phyloP scores from a whole-genome alignment of 2,113 vertebrate species.

The Anhinga rufa region DNA sequence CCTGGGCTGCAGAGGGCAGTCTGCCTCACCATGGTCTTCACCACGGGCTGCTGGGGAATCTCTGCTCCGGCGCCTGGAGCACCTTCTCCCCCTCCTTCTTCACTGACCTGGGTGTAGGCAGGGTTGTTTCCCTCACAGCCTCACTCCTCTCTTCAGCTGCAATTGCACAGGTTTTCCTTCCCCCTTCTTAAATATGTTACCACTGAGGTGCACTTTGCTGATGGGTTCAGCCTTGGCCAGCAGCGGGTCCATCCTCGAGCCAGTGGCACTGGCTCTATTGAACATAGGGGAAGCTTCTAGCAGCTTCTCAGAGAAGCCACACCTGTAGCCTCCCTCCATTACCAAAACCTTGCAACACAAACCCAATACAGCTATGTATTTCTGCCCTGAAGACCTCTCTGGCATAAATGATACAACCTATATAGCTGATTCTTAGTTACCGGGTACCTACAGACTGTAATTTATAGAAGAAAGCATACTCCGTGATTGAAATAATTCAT shows the following conservation, averaged over 20 bases:
- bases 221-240: neutral
- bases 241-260: fast-evolving
- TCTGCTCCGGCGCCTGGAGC: neutral
- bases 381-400: slow-evolving; percentile 31
- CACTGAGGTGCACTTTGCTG: fast-evolving
- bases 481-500: slow-evolving; percentile 24
- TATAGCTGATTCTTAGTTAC: neutral
- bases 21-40: neutral
- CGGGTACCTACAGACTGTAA: neutral
- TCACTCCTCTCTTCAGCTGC: neutral
- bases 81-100: neutral
- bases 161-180: neutral
- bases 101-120: neutral
- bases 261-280: fast-evolving
- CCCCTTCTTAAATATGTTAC: neutral
- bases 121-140: neutral
- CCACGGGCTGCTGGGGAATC: neutral
- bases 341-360: neutral
- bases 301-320: neutral
- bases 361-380: neutral
- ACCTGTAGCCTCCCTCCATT: fast-evolving
- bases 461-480: neutral
- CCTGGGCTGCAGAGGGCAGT: neutral
- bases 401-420: slow-evolving; percentile 11
- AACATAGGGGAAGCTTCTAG: neutral